These are phyloP conservation scores for Raphicerus campestris DNA, from an alignment of 2,113 vertebrate species.

Conservation along the genomic window DNA sequence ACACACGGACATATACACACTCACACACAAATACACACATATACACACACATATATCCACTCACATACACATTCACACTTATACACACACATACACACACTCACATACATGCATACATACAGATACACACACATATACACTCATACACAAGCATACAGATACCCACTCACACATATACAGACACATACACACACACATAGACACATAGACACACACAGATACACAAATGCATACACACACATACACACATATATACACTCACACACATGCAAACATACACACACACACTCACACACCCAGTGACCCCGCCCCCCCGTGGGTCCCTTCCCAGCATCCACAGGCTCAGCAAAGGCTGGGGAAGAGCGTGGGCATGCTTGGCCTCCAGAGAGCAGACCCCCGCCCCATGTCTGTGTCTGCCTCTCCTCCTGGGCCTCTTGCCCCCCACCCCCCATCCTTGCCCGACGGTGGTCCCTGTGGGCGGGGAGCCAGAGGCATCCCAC, in stretches of 20 bases:
- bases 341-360: neutral
- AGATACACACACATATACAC: rapidly evolving
- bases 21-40: no score
- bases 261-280: rapidly evolving
- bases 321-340: neutral
- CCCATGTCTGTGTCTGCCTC: neutral
- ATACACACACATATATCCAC: no score
- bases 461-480: rapidly evolving
- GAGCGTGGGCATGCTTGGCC: neutral
- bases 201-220: neutral
- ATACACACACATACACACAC: no score
- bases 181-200: rapidly evolving
- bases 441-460: no score
- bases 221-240: neutral
- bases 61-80: no score
- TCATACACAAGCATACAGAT: neutral
- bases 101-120: rapidly evolving
- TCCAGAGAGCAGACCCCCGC: neutral
- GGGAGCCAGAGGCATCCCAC: neutral
- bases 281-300: neutral
- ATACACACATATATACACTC: neutral
- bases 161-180: no score
- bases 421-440: neutral
- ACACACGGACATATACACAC: neutral
- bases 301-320: neutral